Conservation (phyloP, 1,140 invertebrate species). For the Caenorhabditis latens region DNA sequence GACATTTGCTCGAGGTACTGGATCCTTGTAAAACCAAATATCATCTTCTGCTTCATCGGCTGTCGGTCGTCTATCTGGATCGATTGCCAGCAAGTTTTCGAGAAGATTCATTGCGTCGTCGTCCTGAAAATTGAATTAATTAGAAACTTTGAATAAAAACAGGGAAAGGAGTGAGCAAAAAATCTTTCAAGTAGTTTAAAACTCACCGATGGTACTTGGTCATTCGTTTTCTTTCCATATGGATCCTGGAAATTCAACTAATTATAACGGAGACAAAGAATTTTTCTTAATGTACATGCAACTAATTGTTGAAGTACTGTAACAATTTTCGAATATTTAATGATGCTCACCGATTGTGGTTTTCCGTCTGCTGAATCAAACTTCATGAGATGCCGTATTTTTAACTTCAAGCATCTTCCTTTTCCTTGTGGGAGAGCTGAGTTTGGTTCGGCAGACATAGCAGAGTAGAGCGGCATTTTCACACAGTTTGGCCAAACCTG, state of each 20-base stretch:
- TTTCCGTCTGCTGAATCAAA: background rate
- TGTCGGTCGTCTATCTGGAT: slow-evolving; percentile 91
- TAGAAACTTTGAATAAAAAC: slow-evolving; percentile 20
- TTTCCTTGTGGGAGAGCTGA: slow-evolving; percentile 79
- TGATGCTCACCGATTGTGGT: background rate
- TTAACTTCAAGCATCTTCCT: slow-evolving; percentile 85
- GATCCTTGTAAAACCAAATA: slow-evolving; percentile 94
- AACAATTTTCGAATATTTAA: background rate
- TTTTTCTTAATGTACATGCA: too few species aligned
- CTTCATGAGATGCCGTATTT: slow-evolving; percentile 45
- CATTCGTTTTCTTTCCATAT: background rate
- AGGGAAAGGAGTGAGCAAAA: background rate
- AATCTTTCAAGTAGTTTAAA: background rate
- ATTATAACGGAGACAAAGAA: too few species aligned
- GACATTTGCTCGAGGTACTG: slow-evolving; percentile 84
- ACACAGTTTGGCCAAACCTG: slow-evolving; percentile 91
- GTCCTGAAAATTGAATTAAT: slow-evolving; percentile 84
- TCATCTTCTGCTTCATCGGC: slow-evolving; percentile 94
- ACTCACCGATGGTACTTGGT: background rate
- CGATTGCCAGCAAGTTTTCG: slow-evolving; percentile 90
- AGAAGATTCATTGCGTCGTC: slow-evolving; percentile 91
- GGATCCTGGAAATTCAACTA: background rate
- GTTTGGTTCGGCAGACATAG: slow-evolving; percentile 90
- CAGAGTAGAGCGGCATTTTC: slow-evolving; percentile 89
- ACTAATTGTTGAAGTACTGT: background rate